A percentile compares a stretch with the other conserved stretches of the same genome.
phyloP scores from a whole-genome alignment of 2,888 invertebrate species.

The Pedicia rivosa region DNA sequence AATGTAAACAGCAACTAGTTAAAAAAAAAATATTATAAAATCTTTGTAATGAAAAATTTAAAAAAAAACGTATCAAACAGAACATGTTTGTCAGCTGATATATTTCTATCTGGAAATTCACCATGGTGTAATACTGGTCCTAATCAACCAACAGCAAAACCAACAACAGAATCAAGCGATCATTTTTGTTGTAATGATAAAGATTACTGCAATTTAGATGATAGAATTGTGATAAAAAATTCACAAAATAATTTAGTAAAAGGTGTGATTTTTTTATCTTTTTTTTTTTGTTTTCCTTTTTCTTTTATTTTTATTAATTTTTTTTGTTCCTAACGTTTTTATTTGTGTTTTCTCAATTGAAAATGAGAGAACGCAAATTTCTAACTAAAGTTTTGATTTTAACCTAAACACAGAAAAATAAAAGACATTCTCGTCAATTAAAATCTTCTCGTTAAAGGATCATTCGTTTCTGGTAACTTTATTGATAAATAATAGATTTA shows the following conservation, averaged over 20 bases:
- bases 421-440: too few relatives aligned
- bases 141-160: slow-evolving; percentile 27
- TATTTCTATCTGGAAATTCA: slow-evolving; percentile 27
- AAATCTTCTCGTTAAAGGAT: too few relatives aligned
- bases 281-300: slow-evolving; percentile 1
- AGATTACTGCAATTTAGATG: slow-evolving; percentile 29
- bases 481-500: too few relatives aligned
- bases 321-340: neutral
- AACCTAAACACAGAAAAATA: too few relatives aligned
- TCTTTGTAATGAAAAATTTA: slow-evolving; percentile 3
- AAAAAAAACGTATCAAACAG: slow-evolving; percentile 7
- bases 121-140: slow-evolving; percentile 30
- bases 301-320: neutral
- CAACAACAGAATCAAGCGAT: slow-evolving; percentile 23
- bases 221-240: slow-evolving; percentile 28
- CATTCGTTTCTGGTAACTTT: too few relatives aligned
- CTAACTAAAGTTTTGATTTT: too few relatives aligned
- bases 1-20: too few relatives aligned
- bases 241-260: slow-evolving; percentile 15
- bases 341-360: neutral
- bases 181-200: slow-evolving; percentile 27
- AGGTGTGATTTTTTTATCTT: slow-evolving; percentile 13
- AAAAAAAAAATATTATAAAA: slow-evolving; percentile 8
- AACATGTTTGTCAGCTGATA: slow-evolving; percentile 27
- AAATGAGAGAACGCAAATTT: too few relatives aligned